phyloP scores from a whole-genome alignment of 2,888 invertebrate genomes.

The Operophtera brumata region DNA sequence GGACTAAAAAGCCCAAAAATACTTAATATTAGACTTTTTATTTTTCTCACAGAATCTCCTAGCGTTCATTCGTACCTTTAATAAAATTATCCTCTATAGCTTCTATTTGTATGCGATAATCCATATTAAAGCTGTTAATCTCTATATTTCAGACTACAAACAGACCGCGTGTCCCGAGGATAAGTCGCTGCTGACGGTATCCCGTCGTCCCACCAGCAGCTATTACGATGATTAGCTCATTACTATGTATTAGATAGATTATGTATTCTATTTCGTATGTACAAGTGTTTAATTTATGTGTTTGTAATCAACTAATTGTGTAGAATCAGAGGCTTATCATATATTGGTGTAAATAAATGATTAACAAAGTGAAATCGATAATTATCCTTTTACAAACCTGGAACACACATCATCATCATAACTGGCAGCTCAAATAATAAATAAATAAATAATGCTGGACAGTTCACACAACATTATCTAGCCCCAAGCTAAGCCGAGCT shows the following conservation, averaged over 20 bases:
- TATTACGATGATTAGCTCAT: constrained; percentile 63
- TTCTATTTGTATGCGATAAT: too few species aligned
- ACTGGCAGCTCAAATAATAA: too few species aligned
- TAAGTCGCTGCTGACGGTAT: constrained; percentile 62
- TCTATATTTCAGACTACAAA: constrained; percentile 64
- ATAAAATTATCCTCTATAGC: too few species aligned
- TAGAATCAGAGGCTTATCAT: neutral
- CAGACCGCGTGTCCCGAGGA: constrained; percentile 71
- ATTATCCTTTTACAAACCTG: neutral
- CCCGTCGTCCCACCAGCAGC: constrained; percentile 66
- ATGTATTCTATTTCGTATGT: neutral
- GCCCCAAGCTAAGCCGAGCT: too few species aligned
- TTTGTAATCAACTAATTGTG: neutral
- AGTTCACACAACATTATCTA: too few species aligned
- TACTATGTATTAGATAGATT: neutral
- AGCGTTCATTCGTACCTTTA: too few species aligned
- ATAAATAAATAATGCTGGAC: too few species aligned
- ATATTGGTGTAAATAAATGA: neutral
- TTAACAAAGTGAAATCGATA: neutral
- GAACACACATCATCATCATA: too few species aligned
- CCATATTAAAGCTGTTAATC: neutral
- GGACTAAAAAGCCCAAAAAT: too few species aligned
- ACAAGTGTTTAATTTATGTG: neutral
- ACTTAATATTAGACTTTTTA: too few species aligned
- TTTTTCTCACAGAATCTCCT: too few species aligned